Percentiles rank a stretch among this genome's conserved stretches.
Evolutionary conservation across 2,113 vertebrate species (phyloP).

Genomic region (Oreotrochilus melanogaster): DNA sequence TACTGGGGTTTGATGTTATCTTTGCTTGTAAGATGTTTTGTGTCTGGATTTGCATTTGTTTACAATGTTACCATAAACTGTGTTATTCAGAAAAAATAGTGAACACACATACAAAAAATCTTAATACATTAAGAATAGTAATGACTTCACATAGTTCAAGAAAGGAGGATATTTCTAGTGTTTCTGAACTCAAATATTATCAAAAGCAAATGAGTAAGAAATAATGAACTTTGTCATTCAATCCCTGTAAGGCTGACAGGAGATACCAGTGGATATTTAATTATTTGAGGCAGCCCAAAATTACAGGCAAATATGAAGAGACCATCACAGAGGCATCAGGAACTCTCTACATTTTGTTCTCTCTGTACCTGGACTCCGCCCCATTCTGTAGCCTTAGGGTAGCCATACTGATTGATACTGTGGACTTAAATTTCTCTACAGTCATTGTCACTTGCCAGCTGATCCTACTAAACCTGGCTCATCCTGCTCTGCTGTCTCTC

Average conservation of each 20-base stretch:
- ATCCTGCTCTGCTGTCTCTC: neutral
- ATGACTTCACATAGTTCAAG: neutral
- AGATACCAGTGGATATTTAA: neutral
- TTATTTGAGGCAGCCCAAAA: neutral
- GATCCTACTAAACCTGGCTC: neutral
- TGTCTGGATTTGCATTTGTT: neutral
- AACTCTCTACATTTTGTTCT: neutral
- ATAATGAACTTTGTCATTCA: neutral
- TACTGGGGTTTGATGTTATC: neutral
- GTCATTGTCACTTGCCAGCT: neutral
- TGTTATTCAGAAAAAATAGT: neutral
- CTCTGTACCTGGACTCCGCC: neutral
- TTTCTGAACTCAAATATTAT: neutral
- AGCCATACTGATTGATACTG: neutral
- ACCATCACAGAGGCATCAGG: neutral
- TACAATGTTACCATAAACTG: neutral
- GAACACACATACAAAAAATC: neutral
- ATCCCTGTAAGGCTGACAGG: neutral
- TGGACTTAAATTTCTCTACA: neutral
- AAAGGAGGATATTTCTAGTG: neutral
- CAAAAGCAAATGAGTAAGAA: neutral
- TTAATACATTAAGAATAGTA: neutral
- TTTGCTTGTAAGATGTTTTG: neutral
- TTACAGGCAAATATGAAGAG: neutral
- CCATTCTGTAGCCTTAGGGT: accelerated